Conservation (phyloP, 64 coral and sea anemone genomes). For the Platygyra sinensis region DNA sequence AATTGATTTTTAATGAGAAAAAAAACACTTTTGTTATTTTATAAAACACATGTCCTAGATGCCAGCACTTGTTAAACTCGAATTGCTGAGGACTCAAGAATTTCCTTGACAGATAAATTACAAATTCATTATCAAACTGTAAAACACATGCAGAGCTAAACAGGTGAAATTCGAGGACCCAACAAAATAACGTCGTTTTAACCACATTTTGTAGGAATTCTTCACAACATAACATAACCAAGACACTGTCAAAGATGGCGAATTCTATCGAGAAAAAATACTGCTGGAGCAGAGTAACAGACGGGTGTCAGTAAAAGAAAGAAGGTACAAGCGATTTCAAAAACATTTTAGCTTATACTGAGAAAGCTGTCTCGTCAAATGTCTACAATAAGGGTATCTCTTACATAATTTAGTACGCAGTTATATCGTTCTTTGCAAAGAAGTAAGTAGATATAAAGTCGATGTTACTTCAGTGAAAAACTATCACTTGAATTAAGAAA, state of each 20-base stretch:
- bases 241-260: not conserved
- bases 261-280: not conserved
- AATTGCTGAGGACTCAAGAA: not conserved
- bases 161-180: not conserved
- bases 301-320: not conserved
- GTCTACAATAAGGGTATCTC: not conserved
- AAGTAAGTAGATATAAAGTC: not conserved
- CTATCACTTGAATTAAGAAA: not conserved
- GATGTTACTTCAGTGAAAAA: not conserved
- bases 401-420: not conserved
- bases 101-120: not conserved
- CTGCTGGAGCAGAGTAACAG: not conserved
- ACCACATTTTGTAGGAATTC: not conserved
- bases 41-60: not conserved
- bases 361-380: not conserved
- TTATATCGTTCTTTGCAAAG: not conserved
- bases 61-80: not conserved
- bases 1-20: too few species aligned
- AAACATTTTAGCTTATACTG: not conserved
- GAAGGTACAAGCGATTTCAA: too few species aligned
- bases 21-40: not conserved
- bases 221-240: too few species aligned
- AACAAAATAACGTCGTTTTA: not conserved
- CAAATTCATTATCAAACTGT: not conserved
- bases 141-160: not conserved